Evolutionary conservation across 1,140 invertebrate genomes (phyloP), one percentile per base, ranked within the genome.

Genomic region (Trachymyrmex septentrionalis): DNA sequence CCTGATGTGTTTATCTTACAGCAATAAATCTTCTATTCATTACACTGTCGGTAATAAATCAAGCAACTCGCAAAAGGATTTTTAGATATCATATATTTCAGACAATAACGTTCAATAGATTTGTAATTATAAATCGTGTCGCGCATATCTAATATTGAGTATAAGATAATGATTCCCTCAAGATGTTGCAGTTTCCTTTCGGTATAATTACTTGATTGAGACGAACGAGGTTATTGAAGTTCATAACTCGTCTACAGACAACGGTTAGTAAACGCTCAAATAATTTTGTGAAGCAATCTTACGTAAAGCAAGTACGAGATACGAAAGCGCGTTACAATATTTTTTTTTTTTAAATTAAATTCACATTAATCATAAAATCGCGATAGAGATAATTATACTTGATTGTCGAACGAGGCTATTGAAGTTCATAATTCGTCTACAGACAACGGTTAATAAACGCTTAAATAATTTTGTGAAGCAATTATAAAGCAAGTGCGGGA

Each of bases 381-480:
- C 4, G 24, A 9, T 57, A 44, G 38, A 44, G 38, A 30, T 44
- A 21, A 67, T 67, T 24, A 38, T 38, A 63, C 6, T 63, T 30
- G 61, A 67, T 3, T 48, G 5, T 5, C n/a, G 12, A 24, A 24
- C 38, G 4, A 48, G 66, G 38, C 5, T 24, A 67, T 50, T 71
- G 27, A 67, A 21, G 19, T 38, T 67, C 38, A 67, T 34, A 4
- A 64, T 30, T 64, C 3, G 24, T 34, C 19, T 64, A 34, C 16
- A n/a, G 30, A 34, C 16, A 34, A 64, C 21, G 6, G 6, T 61
- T 27, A 34, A 6, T 10, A 0, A 64, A 34, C 3, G 7, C 24
- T 38, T n/a, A 21, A 38, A 38, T 66, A 38, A 66, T 64, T 64
- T 64, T 34, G 63, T 10, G 27, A 64, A 59, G 21, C n/a, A 59